Evolutionary conservation across 2,888 invertebrate genomes (phyloP).

Genomic region (Plagodis pulveraria): DNA sequence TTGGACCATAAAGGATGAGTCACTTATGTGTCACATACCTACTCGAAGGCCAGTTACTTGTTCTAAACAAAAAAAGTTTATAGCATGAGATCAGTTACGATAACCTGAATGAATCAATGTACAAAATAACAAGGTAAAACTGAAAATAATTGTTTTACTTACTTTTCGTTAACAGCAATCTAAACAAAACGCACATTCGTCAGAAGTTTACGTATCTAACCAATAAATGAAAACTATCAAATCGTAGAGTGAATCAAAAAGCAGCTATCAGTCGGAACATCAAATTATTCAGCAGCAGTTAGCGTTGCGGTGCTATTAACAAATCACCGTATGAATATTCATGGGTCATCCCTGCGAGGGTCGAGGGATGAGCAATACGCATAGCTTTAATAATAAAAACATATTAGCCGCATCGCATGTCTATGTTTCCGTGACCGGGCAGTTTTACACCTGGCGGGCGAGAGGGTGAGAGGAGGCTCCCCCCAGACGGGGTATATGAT

Average conservation of each 20-base stretch:
- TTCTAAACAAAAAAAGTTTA: slow-evolving; percentile 19
- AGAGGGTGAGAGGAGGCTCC: slow-evolving; percentile 41
- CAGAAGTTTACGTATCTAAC: too few relatives aligned
- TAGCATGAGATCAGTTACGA: slow-evolving; percentile 6
- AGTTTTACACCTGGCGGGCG: slow-evolving; percentile 82
- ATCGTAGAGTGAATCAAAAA: slow-evolving; percentile 25
- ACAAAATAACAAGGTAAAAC: neutral
- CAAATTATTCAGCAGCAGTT: slow-evolving; percentile 33
- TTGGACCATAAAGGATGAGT: slow-evolving; percentile 28
- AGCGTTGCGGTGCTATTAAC: slow-evolving; percentile 55
- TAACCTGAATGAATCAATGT: neutral
- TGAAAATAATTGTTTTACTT: too few relatives aligned
- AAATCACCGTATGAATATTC: slow-evolving; percentile 81
- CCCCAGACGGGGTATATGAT: slow-evolving; percentile 54
- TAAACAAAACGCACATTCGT: too few relatives aligned
- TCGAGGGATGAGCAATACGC: slow-evolving; percentile 70
- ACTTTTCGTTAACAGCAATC: too few relatives aligned
- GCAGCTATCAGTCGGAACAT: slow-evolving; percentile 20
- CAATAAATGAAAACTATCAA: slow-evolving; percentile 11
- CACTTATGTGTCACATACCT: slow-evolving; percentile 22
- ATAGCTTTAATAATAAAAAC: slow-evolving; percentile 81
- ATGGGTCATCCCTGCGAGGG: slow-evolving; percentile 67
- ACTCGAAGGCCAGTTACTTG: slow-evolving; percentile 19
- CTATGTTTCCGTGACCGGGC: slow-evolving; percentile 81
- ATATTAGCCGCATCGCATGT: slow-evolving; percentile 84